Conservation (phyloP, 2,113 vertebrate genomes). For the Chamaea fasciata region DNA sequence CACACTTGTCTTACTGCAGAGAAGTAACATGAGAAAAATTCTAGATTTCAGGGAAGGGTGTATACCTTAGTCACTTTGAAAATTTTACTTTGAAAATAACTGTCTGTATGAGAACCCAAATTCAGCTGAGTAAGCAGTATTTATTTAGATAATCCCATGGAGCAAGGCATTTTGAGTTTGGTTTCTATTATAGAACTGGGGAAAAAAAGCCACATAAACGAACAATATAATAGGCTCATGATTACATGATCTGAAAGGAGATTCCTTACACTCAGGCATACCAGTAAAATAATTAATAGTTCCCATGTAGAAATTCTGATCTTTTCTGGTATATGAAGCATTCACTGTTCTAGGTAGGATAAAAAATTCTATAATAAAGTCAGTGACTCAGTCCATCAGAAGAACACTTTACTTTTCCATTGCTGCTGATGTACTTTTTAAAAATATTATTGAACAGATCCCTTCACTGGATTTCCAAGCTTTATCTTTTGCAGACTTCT, state of each 20-base stretch:
- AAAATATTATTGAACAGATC: neutral
- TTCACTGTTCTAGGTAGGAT: neutral
- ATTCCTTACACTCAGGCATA: neutral
- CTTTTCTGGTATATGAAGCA: neutral
- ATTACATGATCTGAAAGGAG: neutral
- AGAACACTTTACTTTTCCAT: neutral
- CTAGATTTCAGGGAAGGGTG: neutral
- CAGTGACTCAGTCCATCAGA: neutral
- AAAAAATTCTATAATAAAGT: neutral
- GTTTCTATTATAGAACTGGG: neutral
- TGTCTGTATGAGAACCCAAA: neutral
- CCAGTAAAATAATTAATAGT: neutral
- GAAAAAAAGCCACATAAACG: fast-evolving
- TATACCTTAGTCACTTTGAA: neutral
- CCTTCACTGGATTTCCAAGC: neutral
- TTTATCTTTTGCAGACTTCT: neutral
- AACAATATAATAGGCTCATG: neutral
- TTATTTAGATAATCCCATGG: neutral
- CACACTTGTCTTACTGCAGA: neutral
- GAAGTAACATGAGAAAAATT: neutral
- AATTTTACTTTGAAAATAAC: neutral
- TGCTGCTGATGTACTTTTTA: neutral
- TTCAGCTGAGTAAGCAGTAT: neutral
- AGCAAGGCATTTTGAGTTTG: neutral
- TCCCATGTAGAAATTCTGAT: neutral